These are phyloP conservation scores for Cephalotes varians DNA, from an alignment of 2,888 invertebrate species.

Conservation along the genomic window DNA sequence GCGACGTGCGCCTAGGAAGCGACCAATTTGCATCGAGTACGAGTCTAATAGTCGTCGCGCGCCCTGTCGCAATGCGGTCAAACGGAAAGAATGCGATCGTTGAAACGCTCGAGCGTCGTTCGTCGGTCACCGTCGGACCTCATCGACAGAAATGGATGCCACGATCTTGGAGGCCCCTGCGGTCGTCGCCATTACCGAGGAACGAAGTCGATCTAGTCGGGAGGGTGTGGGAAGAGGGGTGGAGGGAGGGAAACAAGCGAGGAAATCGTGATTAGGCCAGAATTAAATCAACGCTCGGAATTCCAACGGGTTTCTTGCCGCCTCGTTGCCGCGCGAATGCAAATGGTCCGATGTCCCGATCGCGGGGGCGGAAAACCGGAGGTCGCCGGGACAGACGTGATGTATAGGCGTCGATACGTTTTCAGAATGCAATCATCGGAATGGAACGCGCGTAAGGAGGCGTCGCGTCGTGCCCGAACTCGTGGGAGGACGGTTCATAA, in stretches of 20 bases:
- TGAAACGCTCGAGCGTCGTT: slow-evolving; percentile 35
- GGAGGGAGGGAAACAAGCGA: not conserved
- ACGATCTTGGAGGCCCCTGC: slow-evolving; percentile 9
- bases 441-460: slow-evolving; percentile 73
- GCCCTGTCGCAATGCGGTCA: slow-evolving; percentile 69
- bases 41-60: slow-evolving; percentile 64
- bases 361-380: slow-evolving; percentile 41
- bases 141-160: slow-evolving; percentile 29
- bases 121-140: not conserved
- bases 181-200: not conserved
- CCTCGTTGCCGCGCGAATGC: slow-evolving; percentile 50
- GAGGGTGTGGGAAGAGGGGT: not conserved
- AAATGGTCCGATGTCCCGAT: slow-evolving; percentile 29
- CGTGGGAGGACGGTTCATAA: slow-evolving; percentile 30
- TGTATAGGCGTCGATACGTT: slow-evolving; percentile 59
- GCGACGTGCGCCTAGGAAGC: slow-evolving; percentile 70
- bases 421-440: slow-evolving; percentile 73
- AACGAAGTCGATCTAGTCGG: not conserved
- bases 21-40: slow-evolving; percentile 75
- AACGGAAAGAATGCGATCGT: slow-evolving; percentile 61
- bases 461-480: not conserved
- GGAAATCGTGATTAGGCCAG: slow-evolving; percentile 57
- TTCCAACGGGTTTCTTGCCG: slow-evolving; percentile 57
- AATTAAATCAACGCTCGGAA: slow-evolving; percentile 54
- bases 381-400: slow-evolving; percentile 44